Conservation (phyloP, 2,113 vertebrate species). For the Cyanoliseus patagonus region DNA sequence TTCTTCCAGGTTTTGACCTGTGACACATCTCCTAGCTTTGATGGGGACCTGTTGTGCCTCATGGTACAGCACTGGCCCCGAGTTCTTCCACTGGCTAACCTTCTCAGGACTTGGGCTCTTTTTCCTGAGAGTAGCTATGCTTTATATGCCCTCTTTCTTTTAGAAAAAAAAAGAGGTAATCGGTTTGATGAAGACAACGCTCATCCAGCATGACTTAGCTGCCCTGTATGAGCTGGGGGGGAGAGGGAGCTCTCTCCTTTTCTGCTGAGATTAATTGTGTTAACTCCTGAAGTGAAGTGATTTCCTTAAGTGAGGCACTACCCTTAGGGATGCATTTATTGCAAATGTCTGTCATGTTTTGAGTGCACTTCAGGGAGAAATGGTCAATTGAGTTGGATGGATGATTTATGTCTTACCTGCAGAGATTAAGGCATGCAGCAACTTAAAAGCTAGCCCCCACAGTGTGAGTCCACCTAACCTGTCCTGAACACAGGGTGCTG, state of each 20-base stretch:
- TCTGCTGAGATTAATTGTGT: neutral
- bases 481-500: neutral
- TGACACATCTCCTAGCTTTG: neutral
- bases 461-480: neutral
- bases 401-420: neutral
- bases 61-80: neutral
- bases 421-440: neutral
- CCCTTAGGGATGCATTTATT: neutral
- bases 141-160: neutral
- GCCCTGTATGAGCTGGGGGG: neutral
- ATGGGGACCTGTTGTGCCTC: accelerated
- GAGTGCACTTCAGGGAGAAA: neutral
- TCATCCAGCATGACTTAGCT: neutral
- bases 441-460: neutral
- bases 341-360: neutral
- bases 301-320: neutral
- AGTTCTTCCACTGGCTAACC: neutral
- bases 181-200: neutral
- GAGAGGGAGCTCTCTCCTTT: neutral
- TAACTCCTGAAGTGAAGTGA: neutral
- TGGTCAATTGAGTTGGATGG: neutral
- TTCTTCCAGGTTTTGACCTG: neutral
- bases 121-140: neutral
- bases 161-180: neutral
- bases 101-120: neutral